Evolutionary conservation across 2,113 vertebrate genomes (phyloP), one percentile per base, ranked within the genome.

Genomic region (Mohoua ochrocephala): DNA sequence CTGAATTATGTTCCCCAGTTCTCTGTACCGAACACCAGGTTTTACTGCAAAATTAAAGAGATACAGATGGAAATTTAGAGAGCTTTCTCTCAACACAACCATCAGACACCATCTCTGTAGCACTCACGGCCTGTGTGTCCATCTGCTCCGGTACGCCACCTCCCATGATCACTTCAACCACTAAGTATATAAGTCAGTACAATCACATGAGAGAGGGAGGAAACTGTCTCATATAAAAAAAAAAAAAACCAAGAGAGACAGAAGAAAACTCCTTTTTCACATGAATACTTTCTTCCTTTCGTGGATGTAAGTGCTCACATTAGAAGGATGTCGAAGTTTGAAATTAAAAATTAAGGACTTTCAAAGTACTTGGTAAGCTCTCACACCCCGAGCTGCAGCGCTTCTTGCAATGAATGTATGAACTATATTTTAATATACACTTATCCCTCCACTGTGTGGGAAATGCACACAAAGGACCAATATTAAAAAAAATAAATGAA

Each of bases 1-100:
- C 98, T 99, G 99, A 95, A 99, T 99, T 91, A 99, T 99, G 97
- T 99, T 99, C 63, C 99, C 99, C 91, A 99, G 78, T 82, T 99
- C 99, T 97, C 99, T 98, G 97, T 99, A 99, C 49, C 99, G 98
- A 68, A 99, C 98, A 35, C 99, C 99, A 76, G 99, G 99, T 93
- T 99, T 99, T 91, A 99, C 99, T 99, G 98, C 45, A 97, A 96
- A 94, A 79, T 65, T 63, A 76, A 56, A 53, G 13, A 78, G 50
- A 91, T 8, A 44, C 5, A 59, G 14, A 70, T n/a, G 33, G n/a
- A 81, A 63, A 64, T 57, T 35, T 17, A 68, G 3, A 89, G 19
- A 84, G 24, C 9, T 82, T 80, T 7, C 64, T 69, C 67, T 71
- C 80, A 63, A 64, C 23, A 7, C 13, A 82, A 20, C 33, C 35